Evolutionary conservation across 2,113 vertebrate genomes (phyloP), one percentile per base, ranked within the genome.

Genomic region (Phrynosoma platyrhinos): DNA sequence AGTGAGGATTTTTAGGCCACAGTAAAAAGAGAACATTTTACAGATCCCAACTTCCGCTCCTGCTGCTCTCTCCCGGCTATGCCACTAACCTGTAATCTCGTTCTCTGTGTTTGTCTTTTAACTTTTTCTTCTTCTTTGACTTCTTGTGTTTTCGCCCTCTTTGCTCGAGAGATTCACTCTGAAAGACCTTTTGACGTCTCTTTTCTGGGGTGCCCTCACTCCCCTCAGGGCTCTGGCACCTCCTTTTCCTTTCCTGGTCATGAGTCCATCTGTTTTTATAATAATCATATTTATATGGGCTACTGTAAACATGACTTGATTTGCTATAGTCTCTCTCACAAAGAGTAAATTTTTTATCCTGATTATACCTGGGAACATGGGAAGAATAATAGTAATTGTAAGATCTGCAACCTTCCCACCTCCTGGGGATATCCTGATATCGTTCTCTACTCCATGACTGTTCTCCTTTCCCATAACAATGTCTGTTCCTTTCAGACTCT

Each of bases 81-180:
- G 18, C 9, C 4, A 88, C 96, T 97, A 92, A 99, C 98, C 97
- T 96, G 90, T 96, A 94, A 14, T 97, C 97, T 6, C 94, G 95
- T n/a, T 96, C 95, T 72, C 96, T 93, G 91, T 97, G 97, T 95
- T 97, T 98, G 88, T 98, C 98, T 96, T 98, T 99, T 58, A 97
- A 98, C 93, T 98, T 98, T 94, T 98, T 98, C 93, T 98, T 99
- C 94, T 98, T 99, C 97, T 99, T 99, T 66, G 97, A 97, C 86
- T 98, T 99, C 90, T 98, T 99, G 87, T 96, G 97, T 95, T 98
- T 98, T 90, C 97, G 98, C 1, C 36, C 93, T 89, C 89, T 94
- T 23, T 93, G 94, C 66, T 96, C 97, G 0, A 88, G 78, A 10
- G 87, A 86, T 12, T 89, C 92, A 25, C 94, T 94, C 4, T 89